Evolutionary conservation across 53 echinoderm and acorn worm genomes (phyloP), one percentile per base, ranked within the genome.

Genomic region (Echinarachnius parma): DNA sequence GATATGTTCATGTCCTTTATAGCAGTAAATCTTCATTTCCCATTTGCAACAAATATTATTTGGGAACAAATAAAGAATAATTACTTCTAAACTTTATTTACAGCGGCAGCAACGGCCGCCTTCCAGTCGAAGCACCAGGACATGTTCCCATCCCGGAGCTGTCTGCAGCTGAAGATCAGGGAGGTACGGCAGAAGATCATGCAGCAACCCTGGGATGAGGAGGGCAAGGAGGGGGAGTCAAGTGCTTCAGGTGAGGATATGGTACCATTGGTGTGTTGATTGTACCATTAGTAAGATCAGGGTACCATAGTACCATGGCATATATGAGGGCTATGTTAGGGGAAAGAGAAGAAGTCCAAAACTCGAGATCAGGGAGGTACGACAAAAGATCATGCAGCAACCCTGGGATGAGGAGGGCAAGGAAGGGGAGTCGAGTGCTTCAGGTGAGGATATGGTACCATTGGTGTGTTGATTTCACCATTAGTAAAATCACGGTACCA

Each of bases 181-280:
- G 96, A 95, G 56, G 96, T 95, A 13, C 79, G 96, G 15, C 96
- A 95, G 66, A 95, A 95, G 67, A 95, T 95, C 63, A 95, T 95
- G 96, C 96, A 95, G 45, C 96, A 95, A 11, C 70, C 84, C 2
- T 59, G 81, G 31, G 89, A 94, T 11, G 86, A 83, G 20, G 82
- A 86, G 10, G 53, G 69, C 3, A 78, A 87, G 16, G 87, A 87
- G 11, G 87, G 74, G 27, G 81, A 71, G 46, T n/a, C 31, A 1
- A 13, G 15, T 34, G 13, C 22, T 21, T 46, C 62, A 62, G 62
- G 49, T 68, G 10, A 32, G 66, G 25, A n/a, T n/a, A n/a, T n/a
- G n/a, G n/a, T n/a, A n/a, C n/a, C n/a, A n/a, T n/a, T n/a, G n/a
- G n/a, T n/a, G n/a, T n/a, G n/a, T n/a, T n/a, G n/a, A n/a, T n/a